phyloP scores from a whole-genome alignment of 2,888 invertebrate species.

The Pheosia gnoma region DNA sequence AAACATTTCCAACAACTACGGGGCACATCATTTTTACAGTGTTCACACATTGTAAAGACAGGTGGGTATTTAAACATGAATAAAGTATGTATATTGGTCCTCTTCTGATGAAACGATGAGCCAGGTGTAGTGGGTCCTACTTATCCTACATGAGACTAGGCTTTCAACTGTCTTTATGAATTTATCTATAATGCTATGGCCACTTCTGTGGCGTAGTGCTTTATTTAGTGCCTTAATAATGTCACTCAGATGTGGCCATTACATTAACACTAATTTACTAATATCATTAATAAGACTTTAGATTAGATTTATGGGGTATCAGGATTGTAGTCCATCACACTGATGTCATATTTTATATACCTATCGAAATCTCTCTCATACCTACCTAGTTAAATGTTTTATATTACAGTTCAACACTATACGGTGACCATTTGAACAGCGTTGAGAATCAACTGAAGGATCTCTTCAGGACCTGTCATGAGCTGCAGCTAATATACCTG shows the following conservation, averaged over 20 bases:
- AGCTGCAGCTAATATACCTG: constrained; percentile 71
- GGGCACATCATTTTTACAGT: constrained; percentile 66
- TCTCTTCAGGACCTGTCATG: constrained; percentile 71
- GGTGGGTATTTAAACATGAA: constrained; percentile 44
- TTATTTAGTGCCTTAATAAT: no score
- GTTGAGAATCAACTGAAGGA: constrained; percentile 68
- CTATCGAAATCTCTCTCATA: no score
- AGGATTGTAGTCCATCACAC: neutral
- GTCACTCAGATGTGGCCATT: no score
- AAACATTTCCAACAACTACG: constrained; percentile 57
- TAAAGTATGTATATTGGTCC: no score
- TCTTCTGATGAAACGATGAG: neutral
- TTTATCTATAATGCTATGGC: no score
- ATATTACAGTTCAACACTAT: constrained; percentile 62
- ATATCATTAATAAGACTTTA: no score
- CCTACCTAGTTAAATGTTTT: no score
- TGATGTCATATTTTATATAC: constrained; percentile 12
- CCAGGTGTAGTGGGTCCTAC: neutral
- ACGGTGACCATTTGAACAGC: constrained; percentile 57
- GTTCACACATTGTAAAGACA: constrained; percentile 78
- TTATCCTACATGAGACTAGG: no score
- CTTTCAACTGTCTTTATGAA: no score
- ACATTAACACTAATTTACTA: no score
- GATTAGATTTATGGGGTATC: no score
- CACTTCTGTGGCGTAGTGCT: no score